A percentile compares a stretch with the other conserved stretches of the same genome.
Conservation (phyloP, 2,888 invertebrate species). For the Altica lythri region DNA sequence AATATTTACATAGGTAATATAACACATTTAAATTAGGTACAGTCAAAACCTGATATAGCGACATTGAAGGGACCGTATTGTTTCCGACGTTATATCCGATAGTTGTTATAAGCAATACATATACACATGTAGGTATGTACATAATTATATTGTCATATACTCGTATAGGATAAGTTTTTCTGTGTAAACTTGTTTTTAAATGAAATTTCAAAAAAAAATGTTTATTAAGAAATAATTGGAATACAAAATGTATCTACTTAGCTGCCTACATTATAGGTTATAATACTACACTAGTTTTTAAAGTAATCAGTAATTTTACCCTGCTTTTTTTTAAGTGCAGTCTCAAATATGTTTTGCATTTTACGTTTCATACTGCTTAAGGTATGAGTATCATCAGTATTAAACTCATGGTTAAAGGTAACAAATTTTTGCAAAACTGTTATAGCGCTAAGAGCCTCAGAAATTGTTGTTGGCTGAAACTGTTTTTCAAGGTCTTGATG, state of each 20-base stretch:
- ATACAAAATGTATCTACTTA: not conserved
- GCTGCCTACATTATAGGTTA: not conserved
- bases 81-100: not conserved
- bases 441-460: no score
- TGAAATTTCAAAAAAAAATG: not conserved
- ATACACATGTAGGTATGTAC: not conserved
- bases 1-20: no score
- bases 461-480: not conserved
- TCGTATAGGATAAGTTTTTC: no score
- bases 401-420: no score
- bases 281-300: not conserved
- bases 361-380: not conserved
- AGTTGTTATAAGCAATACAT: not conserved
- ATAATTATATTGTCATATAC: not conserved
- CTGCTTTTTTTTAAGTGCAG: not conserved
- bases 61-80: no score
- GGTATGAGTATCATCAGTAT: no score
- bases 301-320: not conserved
- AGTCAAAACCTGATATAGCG: not conserved
- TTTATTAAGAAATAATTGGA: not conserved
- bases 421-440: no score
- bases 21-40: no score
- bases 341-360: not conserved
- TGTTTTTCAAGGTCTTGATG: no score
- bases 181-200: not conserved